Conservation (phyloP, 1,140 invertebrate species). For the Atta colombica region DNA sequence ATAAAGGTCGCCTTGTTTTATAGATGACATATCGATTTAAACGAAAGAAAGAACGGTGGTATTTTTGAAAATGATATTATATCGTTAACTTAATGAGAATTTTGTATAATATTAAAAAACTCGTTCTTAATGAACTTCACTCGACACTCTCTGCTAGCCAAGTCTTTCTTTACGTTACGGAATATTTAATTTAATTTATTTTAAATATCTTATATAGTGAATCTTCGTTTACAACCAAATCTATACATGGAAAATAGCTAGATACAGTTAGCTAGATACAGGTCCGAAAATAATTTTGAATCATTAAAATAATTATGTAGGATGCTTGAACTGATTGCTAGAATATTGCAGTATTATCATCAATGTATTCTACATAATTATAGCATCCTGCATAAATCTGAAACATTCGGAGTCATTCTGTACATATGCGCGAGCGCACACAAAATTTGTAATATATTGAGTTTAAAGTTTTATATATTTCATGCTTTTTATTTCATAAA, state of each 20-base stretch:
- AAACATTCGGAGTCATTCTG: too few relatives aligned
- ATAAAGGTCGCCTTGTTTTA: slow-evolving; percentile 45
- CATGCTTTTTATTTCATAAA: neutral
- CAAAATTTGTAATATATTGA: neutral
- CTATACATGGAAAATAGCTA: neutral
- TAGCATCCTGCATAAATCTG: too few relatives aligned
- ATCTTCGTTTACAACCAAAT: neutral
- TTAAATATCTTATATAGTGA: neutral
- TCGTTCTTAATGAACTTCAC: slow-evolving; percentile 28
- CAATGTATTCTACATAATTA: too few relatives aligned
- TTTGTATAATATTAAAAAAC: slow-evolving; percentile 44
- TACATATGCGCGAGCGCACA: neutral
- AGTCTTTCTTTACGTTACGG: neutral
- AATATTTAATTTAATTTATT: slow-evolving; percentile 1
- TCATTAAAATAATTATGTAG: too few relatives aligned
- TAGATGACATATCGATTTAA: slow-evolving; percentile 27
- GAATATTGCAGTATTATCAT: too few relatives aligned
- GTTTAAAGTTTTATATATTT: neutral
- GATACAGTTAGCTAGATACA: too few relatives aligned
- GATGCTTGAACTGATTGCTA: too few relatives aligned
- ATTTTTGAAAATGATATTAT: slow-evolving; percentile 48
- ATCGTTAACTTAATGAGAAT: slow-evolving; percentile 42
- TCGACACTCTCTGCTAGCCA: neutral
- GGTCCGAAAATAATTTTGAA: too few relatives aligned
- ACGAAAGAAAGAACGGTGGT: slow-evolving; percentile 16